phyloP scores from a whole-genome alignment of 2,888 invertebrate genomes.

The Anoplius nigerrimus region DNA sequence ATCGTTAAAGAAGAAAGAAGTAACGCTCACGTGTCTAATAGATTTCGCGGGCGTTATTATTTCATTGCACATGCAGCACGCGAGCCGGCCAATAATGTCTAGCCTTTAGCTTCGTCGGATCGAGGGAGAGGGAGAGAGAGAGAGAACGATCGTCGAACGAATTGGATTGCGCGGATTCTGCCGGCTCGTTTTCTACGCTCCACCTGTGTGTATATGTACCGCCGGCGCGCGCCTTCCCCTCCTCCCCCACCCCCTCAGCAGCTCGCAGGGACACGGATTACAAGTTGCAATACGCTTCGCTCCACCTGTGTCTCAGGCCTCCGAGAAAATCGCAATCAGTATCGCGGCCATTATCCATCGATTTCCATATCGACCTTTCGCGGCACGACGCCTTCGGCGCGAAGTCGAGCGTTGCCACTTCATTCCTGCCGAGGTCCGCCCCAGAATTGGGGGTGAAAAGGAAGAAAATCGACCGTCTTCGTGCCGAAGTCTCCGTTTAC shows the following conservation, averaged over 20 bases:
- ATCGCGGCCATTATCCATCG: too few species aligned
- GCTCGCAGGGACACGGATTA: conserved; percentile 10
- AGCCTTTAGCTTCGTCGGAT: conserved; percentile 17
- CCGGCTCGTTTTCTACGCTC: conserved; percentile 36
- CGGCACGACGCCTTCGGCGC: too few species aligned
- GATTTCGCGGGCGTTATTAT: conserved; percentile 68
- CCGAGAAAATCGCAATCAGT: neutral
- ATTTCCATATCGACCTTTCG: too few species aligned
- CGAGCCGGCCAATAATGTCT: conserved; percentile 46
- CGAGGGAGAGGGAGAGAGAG: conserved; percentile 29
- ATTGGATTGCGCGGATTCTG: conserved; percentile 58
- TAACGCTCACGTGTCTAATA: conserved; percentile 62
- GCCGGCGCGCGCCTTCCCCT: neutral
- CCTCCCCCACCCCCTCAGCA: too few species aligned
- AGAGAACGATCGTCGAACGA: conserved; percentile 51
- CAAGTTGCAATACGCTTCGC: neutral
- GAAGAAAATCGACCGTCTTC: too few species aligned
- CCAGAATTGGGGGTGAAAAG: too few species aligned
- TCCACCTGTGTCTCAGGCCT: conserved; percentile 1
- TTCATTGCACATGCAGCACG: conserved; percentile 66
- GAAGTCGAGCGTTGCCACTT: too few species aligned
- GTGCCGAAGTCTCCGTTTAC: too few species aligned
- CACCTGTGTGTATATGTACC: neutral
- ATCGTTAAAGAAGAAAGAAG: conserved; percentile 45
- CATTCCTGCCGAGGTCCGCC: too few species aligned